Evolutionary conservation across 2,888 invertebrate species (phyloP).

Genomic region (Patella caerulea): DNA sequence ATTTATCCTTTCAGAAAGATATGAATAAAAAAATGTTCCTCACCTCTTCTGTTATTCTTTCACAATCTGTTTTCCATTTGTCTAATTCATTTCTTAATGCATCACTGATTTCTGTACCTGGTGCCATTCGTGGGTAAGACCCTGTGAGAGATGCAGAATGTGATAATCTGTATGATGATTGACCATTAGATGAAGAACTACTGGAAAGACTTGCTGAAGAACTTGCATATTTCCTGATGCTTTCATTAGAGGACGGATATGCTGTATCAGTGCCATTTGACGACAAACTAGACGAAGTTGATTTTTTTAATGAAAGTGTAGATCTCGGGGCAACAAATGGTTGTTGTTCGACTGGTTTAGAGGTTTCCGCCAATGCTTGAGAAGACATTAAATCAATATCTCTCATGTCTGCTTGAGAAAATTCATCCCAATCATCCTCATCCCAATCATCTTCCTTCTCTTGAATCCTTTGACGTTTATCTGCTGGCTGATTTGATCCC

Average conservation of each 20-base stretch:
- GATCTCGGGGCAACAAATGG: constrained; percentile 3
- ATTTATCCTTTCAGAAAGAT: too few relatives aligned
- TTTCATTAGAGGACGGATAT: not conserved
- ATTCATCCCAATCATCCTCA: constrained; percentile 40
- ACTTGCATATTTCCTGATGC: not conserved
- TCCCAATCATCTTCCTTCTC: constrained; percentile 45
- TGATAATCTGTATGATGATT: not conserved
- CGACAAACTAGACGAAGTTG: constrained; percentile 5
- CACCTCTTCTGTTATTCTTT: not conserved
- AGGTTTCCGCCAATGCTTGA: constrained; percentile 27
- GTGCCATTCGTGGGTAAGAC: constrained; percentile 24
- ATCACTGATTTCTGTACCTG: constrained; percentile 26
- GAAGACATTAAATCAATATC: constrained; percentile 43
- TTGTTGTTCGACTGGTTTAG: not conserved
- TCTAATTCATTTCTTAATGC: constrained; percentile 5
- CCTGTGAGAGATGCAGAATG: constrained; percentile 10
- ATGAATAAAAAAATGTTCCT: not conserved
- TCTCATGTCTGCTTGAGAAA: constrained; percentile 48
- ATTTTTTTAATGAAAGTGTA: not conserved
- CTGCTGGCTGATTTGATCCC: constrained; percentile 32
- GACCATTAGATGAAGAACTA: not conserved
- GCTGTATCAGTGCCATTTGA: not conserved
- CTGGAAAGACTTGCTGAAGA: not conserved
- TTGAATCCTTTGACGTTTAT: constrained; percentile 49
- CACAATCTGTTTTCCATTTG: constrained; percentile 14